Percentiles rank a stretch among this genome's conserved stretches.
Conservation (phyloP, 2,797 vertebrate genomes). For the Anolis apletophallus region DNA sequence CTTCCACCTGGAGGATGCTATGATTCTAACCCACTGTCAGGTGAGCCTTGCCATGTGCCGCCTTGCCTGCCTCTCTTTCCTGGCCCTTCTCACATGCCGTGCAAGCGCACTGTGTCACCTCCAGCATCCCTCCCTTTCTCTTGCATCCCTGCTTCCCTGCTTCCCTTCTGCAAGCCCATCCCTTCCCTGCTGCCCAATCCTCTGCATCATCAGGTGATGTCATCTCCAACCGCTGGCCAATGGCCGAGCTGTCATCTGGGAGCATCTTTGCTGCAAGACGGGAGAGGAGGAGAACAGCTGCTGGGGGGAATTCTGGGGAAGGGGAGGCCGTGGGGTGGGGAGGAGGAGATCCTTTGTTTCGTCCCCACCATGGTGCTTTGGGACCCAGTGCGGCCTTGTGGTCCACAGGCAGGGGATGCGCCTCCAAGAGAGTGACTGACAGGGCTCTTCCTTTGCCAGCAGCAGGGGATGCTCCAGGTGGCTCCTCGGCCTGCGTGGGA, state of each 20-base stretch:
- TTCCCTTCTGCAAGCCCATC: neutral
- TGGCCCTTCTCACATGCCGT: neutral
- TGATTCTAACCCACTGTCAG: too few relatives aligned
- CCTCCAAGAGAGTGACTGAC: too few relatives aligned
- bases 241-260: neutral
- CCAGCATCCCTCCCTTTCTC: neutral
- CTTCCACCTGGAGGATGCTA: too few relatives aligned
- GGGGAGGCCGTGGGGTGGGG: neutral
- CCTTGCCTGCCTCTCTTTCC: too few relatives aligned
- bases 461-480: neutral
- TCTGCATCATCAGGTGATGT: neutral
- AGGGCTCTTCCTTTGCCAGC: too few relatives aligned
- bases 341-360: conserved; percentile 1
- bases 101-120: neutral
- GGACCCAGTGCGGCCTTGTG: neutral
- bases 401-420: neutral
- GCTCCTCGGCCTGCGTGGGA: neutral
- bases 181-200: conserved; percentile 1
- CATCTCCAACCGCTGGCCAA: conserved; percentile 18
- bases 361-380: neutral
- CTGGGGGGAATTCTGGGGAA: neutral
- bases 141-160: neutral
- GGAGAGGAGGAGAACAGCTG: neutral
- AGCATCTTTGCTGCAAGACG: conserved; percentile 13
- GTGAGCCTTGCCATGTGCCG: too few relatives aligned